Conservation (phyloP, 2,888 invertebrate species). For the Tuta absoluta region DNA sequence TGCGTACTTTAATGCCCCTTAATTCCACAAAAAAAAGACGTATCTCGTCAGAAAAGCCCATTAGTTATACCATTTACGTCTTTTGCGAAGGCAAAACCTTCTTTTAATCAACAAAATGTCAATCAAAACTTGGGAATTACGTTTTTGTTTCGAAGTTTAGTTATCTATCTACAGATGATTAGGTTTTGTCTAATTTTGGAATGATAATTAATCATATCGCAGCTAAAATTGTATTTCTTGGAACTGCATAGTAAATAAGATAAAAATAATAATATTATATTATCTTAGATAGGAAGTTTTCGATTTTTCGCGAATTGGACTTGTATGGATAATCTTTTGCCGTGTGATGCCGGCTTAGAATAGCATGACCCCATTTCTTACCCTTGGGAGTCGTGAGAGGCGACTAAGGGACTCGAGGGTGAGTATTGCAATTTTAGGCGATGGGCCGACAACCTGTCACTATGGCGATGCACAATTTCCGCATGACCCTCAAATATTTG, state of each 20-base stretch:
- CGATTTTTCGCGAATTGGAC: too few species aligned
- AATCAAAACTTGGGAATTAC: constrained; percentile 37
- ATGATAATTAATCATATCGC: constrained; percentile 47
- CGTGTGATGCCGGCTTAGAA: too few species aligned
- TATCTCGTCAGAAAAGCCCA: constrained; percentile 10
- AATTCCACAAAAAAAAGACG: constrained; percentile 3
- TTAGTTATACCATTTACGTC: constrained; percentile 11
- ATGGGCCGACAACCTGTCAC: too few species aligned
- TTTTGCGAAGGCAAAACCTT: constrained; percentile 1
- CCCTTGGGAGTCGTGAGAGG: too few species aligned
- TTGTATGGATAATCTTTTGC: too few species aligned
- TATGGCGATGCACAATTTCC: too few species aligned
- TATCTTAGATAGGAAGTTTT: too few species aligned
- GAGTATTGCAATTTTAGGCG: too few species aligned
- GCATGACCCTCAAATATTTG: too few species aligned
- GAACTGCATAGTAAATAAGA: constrained; percentile 30
- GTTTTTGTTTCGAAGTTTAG: constrained; percentile 26
- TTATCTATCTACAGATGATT: constrained; percentile 40
- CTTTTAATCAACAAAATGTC: constrained; percentile 37
- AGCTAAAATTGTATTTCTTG: constrained; percentile 39
- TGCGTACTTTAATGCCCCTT: not conserved
- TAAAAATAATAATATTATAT: too few species aligned
- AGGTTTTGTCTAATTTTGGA: constrained; percentile 37
- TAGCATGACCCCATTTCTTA: too few species aligned
- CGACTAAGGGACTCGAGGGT: too few species aligned